phyloP scores from a whole-genome alignment of 2,888 invertebrate species.

The Eurois occulta region DNA sequence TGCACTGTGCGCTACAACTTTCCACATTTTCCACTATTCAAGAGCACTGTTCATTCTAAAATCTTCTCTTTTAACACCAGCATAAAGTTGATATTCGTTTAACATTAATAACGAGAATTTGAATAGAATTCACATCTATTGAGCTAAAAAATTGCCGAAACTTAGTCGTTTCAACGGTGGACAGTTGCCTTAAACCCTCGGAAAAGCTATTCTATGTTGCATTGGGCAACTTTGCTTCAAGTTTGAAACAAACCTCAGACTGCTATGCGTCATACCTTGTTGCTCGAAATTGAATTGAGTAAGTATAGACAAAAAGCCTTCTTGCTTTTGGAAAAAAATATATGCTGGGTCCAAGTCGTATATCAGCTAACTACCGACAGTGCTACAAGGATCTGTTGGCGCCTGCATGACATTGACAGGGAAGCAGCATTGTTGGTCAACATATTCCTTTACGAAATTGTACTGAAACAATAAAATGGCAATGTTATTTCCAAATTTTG shows the following conservation, averaged over 20 bases:
- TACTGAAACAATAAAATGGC: background rate
- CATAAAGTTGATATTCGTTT: background rate
- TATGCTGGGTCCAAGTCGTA: background rate
- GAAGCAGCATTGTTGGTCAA: background rate
- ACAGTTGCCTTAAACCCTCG: background rate
- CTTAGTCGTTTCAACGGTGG: background rate
- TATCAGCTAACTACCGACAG: background rate
- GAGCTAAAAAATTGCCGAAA: background rate
- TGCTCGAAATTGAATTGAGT: conserved; percentile 41
- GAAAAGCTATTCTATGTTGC: background rate
- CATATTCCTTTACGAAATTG: background rate
- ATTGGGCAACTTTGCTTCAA: background rate
- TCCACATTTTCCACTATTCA: background rate
- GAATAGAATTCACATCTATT: background rate
- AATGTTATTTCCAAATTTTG: background rate
- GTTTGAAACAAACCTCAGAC: background rate
- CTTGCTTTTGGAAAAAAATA: background rate
- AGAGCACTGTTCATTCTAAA: background rate
- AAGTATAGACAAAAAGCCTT: background rate
- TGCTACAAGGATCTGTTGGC: background rate
- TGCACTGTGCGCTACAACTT: background rate
- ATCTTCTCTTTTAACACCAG: background rate
- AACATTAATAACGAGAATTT: background rate
- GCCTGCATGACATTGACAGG: background rate
- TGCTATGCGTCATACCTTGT: background rate